These are phyloP conservation scores for Chloroceryle aenea DNA, from an alignment of 2,113 vertebrate genomes.

Conservation along the genomic window DNA sequence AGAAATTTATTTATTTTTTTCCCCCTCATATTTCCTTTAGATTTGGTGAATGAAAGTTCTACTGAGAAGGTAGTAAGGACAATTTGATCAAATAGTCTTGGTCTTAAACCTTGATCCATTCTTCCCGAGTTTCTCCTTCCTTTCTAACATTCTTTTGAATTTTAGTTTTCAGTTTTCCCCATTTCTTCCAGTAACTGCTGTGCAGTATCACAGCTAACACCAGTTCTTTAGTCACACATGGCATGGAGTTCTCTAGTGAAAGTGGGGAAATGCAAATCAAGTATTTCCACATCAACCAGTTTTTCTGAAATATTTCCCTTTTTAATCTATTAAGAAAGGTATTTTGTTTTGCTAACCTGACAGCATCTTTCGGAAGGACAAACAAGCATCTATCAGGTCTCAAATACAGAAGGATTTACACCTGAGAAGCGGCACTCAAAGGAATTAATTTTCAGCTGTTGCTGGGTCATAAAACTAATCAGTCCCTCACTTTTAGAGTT, in stretches of 20 bases:
- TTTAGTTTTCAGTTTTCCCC: not conserved
- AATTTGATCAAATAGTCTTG: not conserved
- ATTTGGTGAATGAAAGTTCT: not conserved
- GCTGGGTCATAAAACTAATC: not conserved
- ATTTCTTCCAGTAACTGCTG: not conserved
- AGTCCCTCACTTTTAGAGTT: not conserved
- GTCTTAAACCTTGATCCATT: not conserved
- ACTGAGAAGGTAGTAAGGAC: not conserved
- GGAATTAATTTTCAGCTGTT: not conserved
- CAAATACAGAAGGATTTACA: not conserved
- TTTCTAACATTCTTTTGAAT: not conserved
- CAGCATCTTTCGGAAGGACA: not conserved
- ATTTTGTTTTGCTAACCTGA: not conserved
- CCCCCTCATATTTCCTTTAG: not conserved
- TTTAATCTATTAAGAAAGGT: not conserved
- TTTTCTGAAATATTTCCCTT: fast-evolving
- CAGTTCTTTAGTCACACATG: not conserved
- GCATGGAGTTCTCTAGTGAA: not conserved
- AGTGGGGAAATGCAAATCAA: not conserved
- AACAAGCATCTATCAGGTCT: not conserved
- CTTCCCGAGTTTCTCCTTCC: not conserved
- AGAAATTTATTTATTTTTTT: not conserved
- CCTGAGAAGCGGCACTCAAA: not conserved
- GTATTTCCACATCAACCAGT: not conserved
- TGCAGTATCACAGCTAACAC: not conserved